Evolutionary conservation across 1,140 invertebrate genomes (phyloP).

Genomic region (Microplitis mediator): DNA sequence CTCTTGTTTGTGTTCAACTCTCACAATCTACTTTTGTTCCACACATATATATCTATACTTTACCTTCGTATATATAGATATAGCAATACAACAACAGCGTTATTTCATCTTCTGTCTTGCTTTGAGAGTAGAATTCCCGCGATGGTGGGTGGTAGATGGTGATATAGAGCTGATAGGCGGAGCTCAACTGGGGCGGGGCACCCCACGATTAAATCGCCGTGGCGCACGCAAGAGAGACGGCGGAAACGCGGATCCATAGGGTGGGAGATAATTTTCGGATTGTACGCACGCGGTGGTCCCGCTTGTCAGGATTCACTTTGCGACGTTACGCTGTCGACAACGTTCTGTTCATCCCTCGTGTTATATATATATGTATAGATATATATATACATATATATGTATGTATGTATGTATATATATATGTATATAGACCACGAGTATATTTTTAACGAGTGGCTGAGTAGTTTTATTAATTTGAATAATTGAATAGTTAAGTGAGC

Average conservation of each 20-base stretch:
- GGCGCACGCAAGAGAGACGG: slow-evolving; percentile 2
- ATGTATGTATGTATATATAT: background rate
- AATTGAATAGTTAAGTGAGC: too few relatives aligned
- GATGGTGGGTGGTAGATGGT: slow-evolving; percentile 20
- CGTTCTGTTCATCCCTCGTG: slow-evolving; percentile 23
- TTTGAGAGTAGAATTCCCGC: background rate
- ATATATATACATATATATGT: background rate
- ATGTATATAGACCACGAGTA: background rate
- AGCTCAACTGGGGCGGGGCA: slow-evolving; percentile 23
- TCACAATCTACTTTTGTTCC: background rate
- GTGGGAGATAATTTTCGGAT: slow-evolving; percentile 41
- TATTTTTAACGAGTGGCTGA: too few relatives aligned
- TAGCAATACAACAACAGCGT: background rate
- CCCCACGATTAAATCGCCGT: slow-evolving; percentile 27
- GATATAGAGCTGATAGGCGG: background rate
- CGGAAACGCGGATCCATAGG: background rate
- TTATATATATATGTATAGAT: background rate
- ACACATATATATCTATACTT: background rate
- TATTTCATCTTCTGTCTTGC: background rate
- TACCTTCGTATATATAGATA: background rate
- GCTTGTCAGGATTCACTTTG: slow-evolving; percentile 41
- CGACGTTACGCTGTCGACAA: slow-evolving; percentile 42
- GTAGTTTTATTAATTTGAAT: too few relatives aligned
- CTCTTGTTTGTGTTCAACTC: background rate
- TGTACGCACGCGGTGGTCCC: slow-evolving; percentile 41